Conservation (phyloP, 2,888 invertebrate genomes). For the Cyclophora punctaria region DNA sequence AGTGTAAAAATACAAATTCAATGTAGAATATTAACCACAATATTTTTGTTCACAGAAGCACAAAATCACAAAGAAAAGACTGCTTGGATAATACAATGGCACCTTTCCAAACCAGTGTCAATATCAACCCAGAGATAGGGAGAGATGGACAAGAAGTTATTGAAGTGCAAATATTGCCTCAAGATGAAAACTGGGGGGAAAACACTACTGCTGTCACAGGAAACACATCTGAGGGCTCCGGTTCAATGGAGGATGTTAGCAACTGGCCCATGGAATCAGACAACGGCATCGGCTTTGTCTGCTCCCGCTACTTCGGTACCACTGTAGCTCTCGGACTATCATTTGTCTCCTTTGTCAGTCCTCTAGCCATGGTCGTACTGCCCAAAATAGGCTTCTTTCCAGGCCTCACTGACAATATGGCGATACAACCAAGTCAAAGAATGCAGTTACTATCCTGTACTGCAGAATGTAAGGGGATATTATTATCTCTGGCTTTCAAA, state of each 20-base stretch:
- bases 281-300: constrained; percentile 81
- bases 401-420: constrained; percentile 80
- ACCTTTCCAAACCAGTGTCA: constrained; percentile 90
- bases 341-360: constrained; percentile 90
- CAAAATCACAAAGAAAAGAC: constrained; percentile 79
- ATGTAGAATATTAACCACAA: not conserved
- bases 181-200: constrained; percentile 99
- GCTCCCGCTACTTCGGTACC: constrained; percentile 89
- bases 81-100: constrained; percentile 81
- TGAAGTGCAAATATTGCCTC: constrained; percentile 95
- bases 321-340: constrained; percentile 86
- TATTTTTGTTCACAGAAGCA: constrained; percentile 68
- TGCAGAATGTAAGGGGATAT: constrained; percentile 94
- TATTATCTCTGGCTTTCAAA: constrained; percentile 94
- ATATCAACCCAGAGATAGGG: constrained; percentile 83
- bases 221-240: constrained; percentile 96
- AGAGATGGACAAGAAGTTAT: constrained; percentile 92
- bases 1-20: too few relatives aligned
- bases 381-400: constrained; percentile 93
- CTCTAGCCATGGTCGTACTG: constrained; percentile 94
- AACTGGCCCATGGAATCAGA: constrained; percentile 87
- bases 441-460: constrained; percentile 86
- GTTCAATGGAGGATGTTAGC: constrained; percentile 93
- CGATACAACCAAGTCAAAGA: constrained; percentile 80
- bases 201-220: constrained; percentile 98